phyloP scores from a whole-genome alignment of 2,797 vertebrate species.

The Denticeps clupeoides region DNA sequence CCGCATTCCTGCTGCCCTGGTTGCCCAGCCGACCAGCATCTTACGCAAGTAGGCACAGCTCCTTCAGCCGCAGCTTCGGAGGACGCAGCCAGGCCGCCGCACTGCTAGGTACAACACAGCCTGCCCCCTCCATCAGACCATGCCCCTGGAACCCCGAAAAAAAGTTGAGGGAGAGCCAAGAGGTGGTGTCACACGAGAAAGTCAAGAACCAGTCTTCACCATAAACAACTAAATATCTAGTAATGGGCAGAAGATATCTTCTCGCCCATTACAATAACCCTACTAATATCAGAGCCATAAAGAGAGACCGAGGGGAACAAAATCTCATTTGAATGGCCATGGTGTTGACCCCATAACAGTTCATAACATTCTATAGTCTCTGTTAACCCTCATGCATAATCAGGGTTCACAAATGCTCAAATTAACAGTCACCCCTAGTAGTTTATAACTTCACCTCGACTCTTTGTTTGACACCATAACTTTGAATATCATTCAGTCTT shows the following conservation, averaged over 20 bases:
- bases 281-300: no score
- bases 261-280: no score
- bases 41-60: conserved; percentile 98
- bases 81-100: conserved; percentile 97
- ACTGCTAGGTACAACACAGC: conserved; percentile 77
- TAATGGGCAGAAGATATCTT: no score
- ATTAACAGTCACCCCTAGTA: no score
- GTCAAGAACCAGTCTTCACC: neutral
- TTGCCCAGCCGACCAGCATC: conserved; percentile 92
- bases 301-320: no score
- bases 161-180: conserved; percentile 4
- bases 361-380: no score
- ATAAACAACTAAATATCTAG: neutral
- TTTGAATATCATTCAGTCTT: conserved; percentile 1
- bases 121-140: conserved; percentile 20
- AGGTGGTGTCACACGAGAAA: conserved; percentile 18
- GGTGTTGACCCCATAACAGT: no score
- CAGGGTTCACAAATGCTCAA: no score
- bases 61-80: conserved; percentile 99
- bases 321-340: no score
- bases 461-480: conserved; percentile 21
- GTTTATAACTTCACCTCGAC: neutral
- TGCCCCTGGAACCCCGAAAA: neutral
- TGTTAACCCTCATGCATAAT: no score
- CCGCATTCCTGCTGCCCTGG: conserved; percentile 88